Evolutionary conservation across 2,113 vertebrate genomes (phyloP).

Genomic region (Brevimyrus niger): DNA sequence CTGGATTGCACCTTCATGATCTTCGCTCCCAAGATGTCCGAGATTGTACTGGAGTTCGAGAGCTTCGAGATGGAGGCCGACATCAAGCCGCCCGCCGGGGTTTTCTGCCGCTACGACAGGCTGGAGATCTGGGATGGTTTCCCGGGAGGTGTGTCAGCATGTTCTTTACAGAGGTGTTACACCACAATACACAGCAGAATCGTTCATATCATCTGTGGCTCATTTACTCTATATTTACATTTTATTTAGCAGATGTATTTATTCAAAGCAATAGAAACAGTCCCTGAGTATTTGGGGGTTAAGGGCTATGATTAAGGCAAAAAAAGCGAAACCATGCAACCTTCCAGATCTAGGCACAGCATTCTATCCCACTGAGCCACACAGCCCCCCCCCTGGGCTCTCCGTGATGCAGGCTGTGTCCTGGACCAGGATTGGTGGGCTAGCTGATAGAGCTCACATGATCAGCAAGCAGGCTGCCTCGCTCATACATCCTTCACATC

Average conservation of each 20-base stretch:
- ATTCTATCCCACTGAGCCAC: not conserved
- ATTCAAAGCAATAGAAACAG: not conserved
- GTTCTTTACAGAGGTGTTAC: not conserved
- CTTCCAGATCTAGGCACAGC: not conserved
- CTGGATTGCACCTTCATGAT: slow-evolving; percentile 98
- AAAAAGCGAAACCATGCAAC: not conserved
- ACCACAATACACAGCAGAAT: not conserved
- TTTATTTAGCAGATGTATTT: not conserved
- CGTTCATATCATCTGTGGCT: not conserved
- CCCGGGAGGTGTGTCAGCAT: slow-evolving; percentile 74
- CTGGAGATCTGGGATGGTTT: slow-evolving; percentile 98
- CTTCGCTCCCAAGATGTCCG: slow-evolving; percentile 92
- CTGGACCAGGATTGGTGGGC: not conserved
- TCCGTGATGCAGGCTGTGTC: not conserved
- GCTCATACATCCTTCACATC: not conserved
- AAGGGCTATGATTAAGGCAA: not conserved
- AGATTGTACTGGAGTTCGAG: slow-evolving; percentile 95
- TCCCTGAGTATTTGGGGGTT: not conserved
- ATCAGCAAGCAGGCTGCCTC: not conserved
- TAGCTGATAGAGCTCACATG: not conserved
- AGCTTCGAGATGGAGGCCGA: slow-evolving; percentile 93
- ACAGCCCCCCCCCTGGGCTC: not conserved
- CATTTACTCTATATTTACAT: not conserved
- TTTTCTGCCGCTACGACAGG: slow-evolving; percentile 88
- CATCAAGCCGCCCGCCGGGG: slow-evolving; percentile 75